Conservation (phyloP, 2,113 vertebrate species). For the Bubo bubo region DNA sequence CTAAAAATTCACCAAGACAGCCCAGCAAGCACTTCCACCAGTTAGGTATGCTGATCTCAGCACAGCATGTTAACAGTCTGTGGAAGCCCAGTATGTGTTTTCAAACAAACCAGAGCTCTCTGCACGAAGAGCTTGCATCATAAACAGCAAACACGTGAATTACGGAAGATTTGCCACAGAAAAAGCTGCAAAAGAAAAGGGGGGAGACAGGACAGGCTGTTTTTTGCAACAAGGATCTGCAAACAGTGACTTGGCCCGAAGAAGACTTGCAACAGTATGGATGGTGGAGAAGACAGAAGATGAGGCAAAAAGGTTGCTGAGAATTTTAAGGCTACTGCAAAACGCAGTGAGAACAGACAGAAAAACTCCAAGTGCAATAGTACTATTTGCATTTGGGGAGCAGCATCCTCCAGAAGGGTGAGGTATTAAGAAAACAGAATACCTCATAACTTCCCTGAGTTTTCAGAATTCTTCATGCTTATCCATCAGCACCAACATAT, state of each 20-base stretch:
- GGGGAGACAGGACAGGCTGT: not conserved
- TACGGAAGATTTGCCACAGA: not conserved
- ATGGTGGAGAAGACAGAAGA: not conserved
- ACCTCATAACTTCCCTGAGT: not conserved
- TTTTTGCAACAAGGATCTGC: not conserved
- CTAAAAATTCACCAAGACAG: not conserved
- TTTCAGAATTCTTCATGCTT: not conserved
- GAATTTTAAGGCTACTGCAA: not conserved
- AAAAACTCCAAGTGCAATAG: not conserved
- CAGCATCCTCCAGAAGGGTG: not conserved
- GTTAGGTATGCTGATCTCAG: not conserved
- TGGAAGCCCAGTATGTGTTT: not conserved
- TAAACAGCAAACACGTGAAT: not conserved
- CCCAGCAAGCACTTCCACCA: not conserved
- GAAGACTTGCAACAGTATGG: not conserved
- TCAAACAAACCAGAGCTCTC: not conserved
- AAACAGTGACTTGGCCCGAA: not conserved
- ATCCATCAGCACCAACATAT: not conserved
- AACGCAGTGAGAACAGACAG: not conserved
- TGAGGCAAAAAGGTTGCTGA: not conserved
- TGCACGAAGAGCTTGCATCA: not conserved
- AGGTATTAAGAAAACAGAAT: slow-evolving; percentile 8
- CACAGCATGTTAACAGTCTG: not conserved
- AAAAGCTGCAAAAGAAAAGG: not conserved
- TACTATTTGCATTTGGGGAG: not conserved